Evolutionary conservation across 2,113 vertebrate genomes (phyloP), one percentile per base, ranked within the genome.

Genomic region (Hiodon alosoides): DNA sequence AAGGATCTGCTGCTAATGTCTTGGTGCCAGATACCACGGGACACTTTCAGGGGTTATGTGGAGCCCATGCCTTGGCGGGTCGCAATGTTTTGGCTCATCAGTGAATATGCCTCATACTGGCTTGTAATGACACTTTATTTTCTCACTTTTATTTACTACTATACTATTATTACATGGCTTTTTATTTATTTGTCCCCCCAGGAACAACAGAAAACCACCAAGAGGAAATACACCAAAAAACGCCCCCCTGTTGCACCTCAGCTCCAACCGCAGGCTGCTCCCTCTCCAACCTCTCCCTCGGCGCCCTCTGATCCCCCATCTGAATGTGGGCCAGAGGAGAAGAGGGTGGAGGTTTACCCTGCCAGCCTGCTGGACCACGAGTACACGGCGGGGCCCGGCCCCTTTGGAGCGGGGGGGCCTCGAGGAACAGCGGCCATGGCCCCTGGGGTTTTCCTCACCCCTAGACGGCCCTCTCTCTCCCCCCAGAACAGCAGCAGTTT

Each of bases 341-440:
- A 92, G 71, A 89, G 93, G 82, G 85, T 90, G 83, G 95, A 97
- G 83, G 90, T 90, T 50, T 93, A 90, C 79, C 92, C 94, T 3
- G 95, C 94, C 81, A 97, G 95, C 83, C 89, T 97, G 77, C 86
- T 92, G 81, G 95, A 97, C 87, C 95, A 97, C 13, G 95, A 97
- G 81, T 97, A 97, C 82, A 97, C 95, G 1, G 95, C 94, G 53
- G 94, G 95, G 11, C 94, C 94, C 4, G 94, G 92, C 80, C 90
- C 92, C 47, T 95, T 94, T 81, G 94, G 95, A 69, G 90, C 94
- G 69, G 94, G 94, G 65, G 90, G 93, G 59, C 93, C 93, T 10
- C 89, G 95, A 74, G 94, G 93, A 62, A 92, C 91, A 14, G 95
- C 93, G 5, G 94, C 95, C 60, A 96, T 96, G 95, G 95, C 95